These are phyloP conservation scores for Ectropis grisescens DNA, from an alignment of 1,140 invertebrate species.

Conservation along the genomic window DNA sequence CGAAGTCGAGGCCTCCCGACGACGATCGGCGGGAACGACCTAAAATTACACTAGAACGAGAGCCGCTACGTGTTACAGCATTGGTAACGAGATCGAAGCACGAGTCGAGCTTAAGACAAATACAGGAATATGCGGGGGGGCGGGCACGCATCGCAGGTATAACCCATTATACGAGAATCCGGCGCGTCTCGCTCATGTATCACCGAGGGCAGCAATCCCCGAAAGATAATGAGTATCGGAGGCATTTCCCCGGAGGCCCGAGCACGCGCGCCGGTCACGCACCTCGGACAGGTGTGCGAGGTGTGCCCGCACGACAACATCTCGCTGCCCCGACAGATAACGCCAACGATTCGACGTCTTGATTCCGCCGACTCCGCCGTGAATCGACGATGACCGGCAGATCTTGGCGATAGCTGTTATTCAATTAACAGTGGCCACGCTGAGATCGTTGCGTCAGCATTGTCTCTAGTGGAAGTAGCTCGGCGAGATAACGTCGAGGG, in stretches of 20 bases:
- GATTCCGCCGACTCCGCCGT: slow-evolving; percentile 18
- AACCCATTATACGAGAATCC: slow-evolving; percentile 46
- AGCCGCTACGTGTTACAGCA: too few relatives aligned
- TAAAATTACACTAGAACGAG: slow-evolving; percentile 26
- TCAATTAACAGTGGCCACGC: slow-evolving; percentile 17
- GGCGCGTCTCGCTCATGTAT: slow-evolving; percentile 51
- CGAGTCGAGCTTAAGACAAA: too few relatives aligned
- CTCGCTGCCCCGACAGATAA: slow-evolving; percentile 9
- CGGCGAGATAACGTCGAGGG: not conserved
- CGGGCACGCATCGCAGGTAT: not conserved
- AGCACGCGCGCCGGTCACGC: slow-evolving; percentile 24
- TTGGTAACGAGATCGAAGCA: too few relatives aligned
- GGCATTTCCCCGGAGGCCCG: slow-evolving; percentile 37
- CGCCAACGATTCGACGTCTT: slow-evolving; percentile 21
- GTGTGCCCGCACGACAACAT: slow-evolving; percentile 3
- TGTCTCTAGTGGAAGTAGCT: not conserved
- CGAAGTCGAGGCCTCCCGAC: too few relatives aligned
- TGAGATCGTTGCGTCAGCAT: not conserved
- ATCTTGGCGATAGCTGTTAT: slow-evolving; percentile 16
- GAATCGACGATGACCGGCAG: slow-evolving; percentile 16
- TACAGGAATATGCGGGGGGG: too few relatives aligned
- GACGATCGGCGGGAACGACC: slow-evolving; percentile 39
- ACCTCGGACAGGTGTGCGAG: slow-evolving; percentile 23
- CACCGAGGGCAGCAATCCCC: slow-evolving; percentile 46
- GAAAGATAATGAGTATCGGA: slow-evolving; percentile 58